These are phyloP conservation scores for Hyppa rectilinea DNA, from an alignment of 2,888 invertebrate species.

Conservation along the genomic window DNA sequence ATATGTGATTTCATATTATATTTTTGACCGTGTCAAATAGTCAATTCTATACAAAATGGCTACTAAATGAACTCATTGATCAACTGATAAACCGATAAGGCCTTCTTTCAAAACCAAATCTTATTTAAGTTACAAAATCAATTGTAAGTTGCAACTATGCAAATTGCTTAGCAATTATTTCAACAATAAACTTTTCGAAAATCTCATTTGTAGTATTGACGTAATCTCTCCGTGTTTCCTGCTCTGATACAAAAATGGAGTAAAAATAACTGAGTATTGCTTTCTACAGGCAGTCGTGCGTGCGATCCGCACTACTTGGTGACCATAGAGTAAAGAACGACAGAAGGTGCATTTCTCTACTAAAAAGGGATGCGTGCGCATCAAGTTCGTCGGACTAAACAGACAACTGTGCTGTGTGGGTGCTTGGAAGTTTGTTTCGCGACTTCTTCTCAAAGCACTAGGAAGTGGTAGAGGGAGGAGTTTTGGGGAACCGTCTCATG, in stretches of 20 bases:
- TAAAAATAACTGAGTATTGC: slow-evolving; percentile 69
- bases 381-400: neutral
- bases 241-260: slow-evolving; percentile 64
- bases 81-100: slow-evolving; percentile 4
- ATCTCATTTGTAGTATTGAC: slow-evolving; percentile 39
- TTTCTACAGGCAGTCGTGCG: slow-evolving; percentile 81
- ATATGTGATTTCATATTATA: no score
- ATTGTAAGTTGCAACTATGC: slow-evolving; percentile 15
- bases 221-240: slow-evolving; percentile 58
- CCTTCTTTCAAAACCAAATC: slow-evolving; percentile 17
- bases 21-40: no score
- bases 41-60: slow-evolving; percentile 3
- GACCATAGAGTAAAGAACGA: slow-evolving; percentile 5
- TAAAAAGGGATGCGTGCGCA: neutral
- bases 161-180: slow-evolving; percentile 30
- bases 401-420: neutral
- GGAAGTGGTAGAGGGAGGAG: neutral
- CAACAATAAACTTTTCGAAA: slow-evolving; percentile 30
- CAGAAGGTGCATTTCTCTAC: slow-evolving; percentile 28
- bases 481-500: neutral
- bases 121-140: slow-evolving; percentile 16
- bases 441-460: neutral
- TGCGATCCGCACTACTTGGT: slow-evolving; percentile 75
- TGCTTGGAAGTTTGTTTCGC: neutral
- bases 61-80: neutral